Evolutionary conservation across 2,797 vertebrate species (phyloP), one percentile per base, ranked within the genome.

Genomic region (Enteromius paludinosus): DNA sequence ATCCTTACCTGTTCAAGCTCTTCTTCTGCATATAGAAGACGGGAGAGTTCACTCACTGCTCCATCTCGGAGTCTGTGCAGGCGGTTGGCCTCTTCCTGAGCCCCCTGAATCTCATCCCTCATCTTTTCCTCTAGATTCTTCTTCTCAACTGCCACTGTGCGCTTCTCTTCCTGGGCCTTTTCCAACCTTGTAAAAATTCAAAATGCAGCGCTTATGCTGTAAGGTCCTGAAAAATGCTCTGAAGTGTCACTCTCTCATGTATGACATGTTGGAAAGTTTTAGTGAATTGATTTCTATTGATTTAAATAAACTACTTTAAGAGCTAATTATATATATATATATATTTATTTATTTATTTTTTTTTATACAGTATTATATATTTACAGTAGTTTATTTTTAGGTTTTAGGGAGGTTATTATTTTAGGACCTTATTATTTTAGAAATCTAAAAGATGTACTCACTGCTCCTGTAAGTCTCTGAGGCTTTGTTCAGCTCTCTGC

Each of bases 1-100:
- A 54, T 20, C 47, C 3, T 68, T 45, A 98, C 98, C 97, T 99
- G 98, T 87, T 96, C 97, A 77, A 99, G 90, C 79, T 98, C 97
- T 89, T 99, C 97, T 85, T 99, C 98, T 79, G 98, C 97, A n/a
- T 98, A 99, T 82, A 97, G 94, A 17, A 99, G 96, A 69, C 98
- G 95, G 79, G 97, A 98, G 86, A 99, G 93, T 85, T 99, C 97
- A 49, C 94, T 96, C 87, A 97, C 97, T 0, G 98, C 97, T 62
- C 98, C 98, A 87, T 96, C 95, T 62, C 98, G 93, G 65, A 99
- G 90, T 87, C 95, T 92, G 72, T 96, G 92, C 8, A 99, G 93
- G 3, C 97, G 96, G 66, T 98, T 94, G 18, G 98, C 97, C 90
- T 99, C 98, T 72, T 96, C 96, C 88, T 99, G 98, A 0, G 97